These are phyloP conservation scores for Myanophis thanlyinensis DNA, from an alignment of 2,113 vertebrate genomes.

Conservation along the genomic window DNA sequence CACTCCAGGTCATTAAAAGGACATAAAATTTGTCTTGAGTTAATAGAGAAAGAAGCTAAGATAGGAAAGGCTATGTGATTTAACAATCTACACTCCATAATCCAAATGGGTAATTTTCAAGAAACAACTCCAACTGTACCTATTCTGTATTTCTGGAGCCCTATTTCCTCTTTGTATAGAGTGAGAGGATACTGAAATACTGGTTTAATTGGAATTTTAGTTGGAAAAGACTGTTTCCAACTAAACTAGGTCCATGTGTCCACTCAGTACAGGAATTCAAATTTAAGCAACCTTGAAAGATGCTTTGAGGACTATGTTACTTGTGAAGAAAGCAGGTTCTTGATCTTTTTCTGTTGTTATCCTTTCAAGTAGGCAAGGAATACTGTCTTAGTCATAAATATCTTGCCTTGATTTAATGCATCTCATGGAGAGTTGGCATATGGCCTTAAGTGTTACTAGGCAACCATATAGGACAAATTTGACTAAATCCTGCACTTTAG, in stretches of 20 bases:
- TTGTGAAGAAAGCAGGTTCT: not conserved
- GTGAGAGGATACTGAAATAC: not conserved
- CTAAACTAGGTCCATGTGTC: not conserved
- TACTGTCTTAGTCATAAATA: not conserved
- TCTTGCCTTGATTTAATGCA: not conserved
- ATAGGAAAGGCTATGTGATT: not conserved
- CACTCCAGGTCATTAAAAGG: not conserved
- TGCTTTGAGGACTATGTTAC: not conserved
- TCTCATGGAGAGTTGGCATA: not conserved
- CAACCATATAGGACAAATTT: not conserved
- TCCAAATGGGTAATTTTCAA: not conserved
- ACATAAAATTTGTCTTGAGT: not conserved
- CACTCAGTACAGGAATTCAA: not conserved
- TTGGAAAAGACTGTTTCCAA: not conserved
- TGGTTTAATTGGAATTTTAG: not conserved
- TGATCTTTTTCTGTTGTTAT: not conserved
- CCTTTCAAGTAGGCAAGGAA: not conserved
- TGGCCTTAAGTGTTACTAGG: not conserved
- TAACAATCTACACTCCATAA: too few relatives aligned
- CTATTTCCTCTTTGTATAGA: not conserved
- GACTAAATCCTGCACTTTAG: not conserved
- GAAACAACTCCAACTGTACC: not conserved
- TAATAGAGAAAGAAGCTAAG: not conserved
- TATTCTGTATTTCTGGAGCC: not conserved
- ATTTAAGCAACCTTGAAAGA: not conserved